Percentiles rank a stretch among this genome's conserved stretches.
Evolutionary conservation across 2,797 vertebrate genomes (phyloP).

Genomic region (Phaenicophaeus curvirostris): DNA sequence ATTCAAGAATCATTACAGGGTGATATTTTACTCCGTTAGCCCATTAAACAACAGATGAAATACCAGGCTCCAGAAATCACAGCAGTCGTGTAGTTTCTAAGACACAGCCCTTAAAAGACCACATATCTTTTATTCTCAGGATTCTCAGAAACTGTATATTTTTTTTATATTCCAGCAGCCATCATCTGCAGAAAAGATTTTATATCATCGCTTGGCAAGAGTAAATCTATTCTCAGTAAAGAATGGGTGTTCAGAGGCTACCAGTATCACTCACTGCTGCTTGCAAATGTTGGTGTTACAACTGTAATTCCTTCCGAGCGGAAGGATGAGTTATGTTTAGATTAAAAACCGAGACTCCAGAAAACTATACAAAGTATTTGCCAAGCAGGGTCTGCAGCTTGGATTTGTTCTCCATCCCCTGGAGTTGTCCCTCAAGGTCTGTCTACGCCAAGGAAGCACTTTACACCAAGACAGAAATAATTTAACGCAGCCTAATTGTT

Average conservation of each 20-base stretch:
- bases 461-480: not conserved
- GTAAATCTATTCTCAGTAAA: slow-evolving; percentile 41
- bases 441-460: not conserved
- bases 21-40: slow-evolving; percentile 61
- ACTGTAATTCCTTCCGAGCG: not conserved
- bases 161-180: not conserved
- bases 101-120: slow-evolving; percentile 15
- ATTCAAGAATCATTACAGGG: slow-evolving; percentile 58
- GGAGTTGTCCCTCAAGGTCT: not conserved
- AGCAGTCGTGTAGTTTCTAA: slow-evolving; percentile 17
- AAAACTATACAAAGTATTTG: slow-evolving; percentile 13
- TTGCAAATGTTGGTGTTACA: slow-evolving; percentile 15
- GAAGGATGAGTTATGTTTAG: slow-evolving; percentile 20
- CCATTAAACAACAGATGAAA: slow-evolving; percentile 65
- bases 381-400: not conserved
- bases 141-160: not conserved
- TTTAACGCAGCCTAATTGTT: slow-evolving; percentile 29
- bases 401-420: not conserved
- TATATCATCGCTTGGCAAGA: slow-evolving; percentile 8
- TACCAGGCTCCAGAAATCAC: slow-evolving; percentile 40
- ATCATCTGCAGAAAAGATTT: slow-evolving; percentile 25
- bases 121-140: not conserved
- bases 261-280: slow-evolving; percentile 4
- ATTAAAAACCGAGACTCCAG: not conserved
- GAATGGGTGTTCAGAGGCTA: slow-evolving; percentile 11